A percentile compares a stretch with the other conserved stretches of the same genome.
phyloP scores from a whole-genome alignment of 2,113 vertebrate genomes.

The Callorhinus ursinus region DNA sequence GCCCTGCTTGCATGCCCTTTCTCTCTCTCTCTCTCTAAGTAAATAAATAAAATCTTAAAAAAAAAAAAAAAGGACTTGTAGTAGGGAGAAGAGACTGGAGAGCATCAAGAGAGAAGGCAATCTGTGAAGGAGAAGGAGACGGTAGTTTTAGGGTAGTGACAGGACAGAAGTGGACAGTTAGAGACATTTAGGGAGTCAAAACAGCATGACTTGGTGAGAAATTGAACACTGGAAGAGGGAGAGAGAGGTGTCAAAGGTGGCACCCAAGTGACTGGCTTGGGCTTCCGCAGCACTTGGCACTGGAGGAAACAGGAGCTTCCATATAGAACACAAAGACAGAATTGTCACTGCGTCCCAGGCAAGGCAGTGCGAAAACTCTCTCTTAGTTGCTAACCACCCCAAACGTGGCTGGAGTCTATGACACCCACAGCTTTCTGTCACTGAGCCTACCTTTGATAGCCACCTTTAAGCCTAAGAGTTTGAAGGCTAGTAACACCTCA shows the following conservation, averaged over 20 bases:
- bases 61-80: not conserved
- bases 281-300: not conserved
- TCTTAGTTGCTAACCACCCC: not conserved
- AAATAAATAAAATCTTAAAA: not conserved
- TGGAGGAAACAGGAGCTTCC: not conserved
- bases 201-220: not conserved
- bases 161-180: not conserved
- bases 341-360: not conserved
- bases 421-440: not conserved
- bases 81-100: not conserved
- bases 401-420: not conserved
- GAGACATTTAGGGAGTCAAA: not conserved
- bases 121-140: not conserved
- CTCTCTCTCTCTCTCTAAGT: not conserved
- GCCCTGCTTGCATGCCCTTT: not conserved
- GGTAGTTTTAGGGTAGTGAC: not conserved
- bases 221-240: not conserved
- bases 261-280: not conserved
- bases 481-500: not conserved
- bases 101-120: not conserved
- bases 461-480: not conserved
- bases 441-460: slow-evolving; percentile 1
- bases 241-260: not conserved
- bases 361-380: not conserved
- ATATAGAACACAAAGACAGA: not conserved